Conservation (phyloP, 2,888 invertebrate genomes). For the Beris chalybata region DNA sequence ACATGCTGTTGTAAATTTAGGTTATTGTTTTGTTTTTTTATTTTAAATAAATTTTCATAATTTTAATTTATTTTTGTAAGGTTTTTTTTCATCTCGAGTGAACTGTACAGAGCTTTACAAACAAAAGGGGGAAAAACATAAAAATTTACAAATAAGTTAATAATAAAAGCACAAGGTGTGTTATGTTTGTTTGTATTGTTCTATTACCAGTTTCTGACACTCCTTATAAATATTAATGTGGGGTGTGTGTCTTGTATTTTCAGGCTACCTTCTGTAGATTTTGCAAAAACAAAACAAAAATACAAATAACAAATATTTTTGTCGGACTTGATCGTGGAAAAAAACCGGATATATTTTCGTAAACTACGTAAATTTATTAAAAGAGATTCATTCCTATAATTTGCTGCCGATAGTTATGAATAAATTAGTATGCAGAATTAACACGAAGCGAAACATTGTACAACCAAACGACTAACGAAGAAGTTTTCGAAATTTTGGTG, state of each 20-base stretch:
- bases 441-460: slow-evolving; percentile 22
- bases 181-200: neutral
- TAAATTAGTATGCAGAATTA: slow-evolving; percentile 21
- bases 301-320: no score
- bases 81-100: slow-evolving; percentile 4
- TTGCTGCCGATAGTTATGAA: slow-evolving; percentile 6
- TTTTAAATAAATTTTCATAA: slow-evolving; percentile 9
- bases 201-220: neutral
- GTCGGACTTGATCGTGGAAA: no score
- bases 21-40: slow-evolving; percentile 8
- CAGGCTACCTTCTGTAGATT: neutral
- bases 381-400: slow-evolving; percentile 13
- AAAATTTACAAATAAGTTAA: slow-evolving; percentile 38
- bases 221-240: no score
- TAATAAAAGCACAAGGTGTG: slow-evolving; percentile 31
- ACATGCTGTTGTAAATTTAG: slow-evolving; percentile 34
- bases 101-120: slow-evolving; percentile 26
- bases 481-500: slow-evolving; percentile 10
- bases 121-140: slow-evolving; percentile 14
- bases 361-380: slow-evolving; percentile 1
- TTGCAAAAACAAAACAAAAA: no score
- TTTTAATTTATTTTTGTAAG: slow-evolving; percentile 21
- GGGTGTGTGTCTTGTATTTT: neutral
- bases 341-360: neutral
- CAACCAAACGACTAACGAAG: neutral